Conservation (phyloP, 2,888 invertebrate genomes). For the Drosophila anomelani region DNA sequence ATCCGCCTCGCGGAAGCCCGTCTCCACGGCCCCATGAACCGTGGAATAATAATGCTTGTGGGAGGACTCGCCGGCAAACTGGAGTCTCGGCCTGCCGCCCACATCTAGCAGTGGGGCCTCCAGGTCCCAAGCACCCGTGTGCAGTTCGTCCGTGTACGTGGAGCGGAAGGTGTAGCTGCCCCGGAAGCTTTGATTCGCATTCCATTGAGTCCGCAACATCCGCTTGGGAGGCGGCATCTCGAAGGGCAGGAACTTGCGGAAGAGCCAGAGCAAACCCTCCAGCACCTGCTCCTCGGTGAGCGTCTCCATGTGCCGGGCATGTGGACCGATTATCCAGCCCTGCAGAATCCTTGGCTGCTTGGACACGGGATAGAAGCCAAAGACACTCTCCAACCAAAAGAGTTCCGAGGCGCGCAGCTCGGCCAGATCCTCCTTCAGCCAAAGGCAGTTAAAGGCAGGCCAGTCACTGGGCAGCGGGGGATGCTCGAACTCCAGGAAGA, state of each 20-base stretch:
- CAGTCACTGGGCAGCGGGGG: slow-evolving; percentile 86
- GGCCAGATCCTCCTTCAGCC: slow-evolving; percentile 85
- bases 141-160: slow-evolving; percentile 86
- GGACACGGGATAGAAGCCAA: slow-evolving; percentile 88
- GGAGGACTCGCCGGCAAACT: slow-evolving; percentile 90
- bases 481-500: slow-evolving; percentile 86
- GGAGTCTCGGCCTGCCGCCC: slow-evolving; percentile 85
- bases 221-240: slow-evolving; percentile 64
- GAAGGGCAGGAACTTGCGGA: slow-evolving; percentile 76
- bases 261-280: slow-evolving; percentile 72
- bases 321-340: slow-evolving; percentile 88
- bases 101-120: slow-evolving; percentile 85
- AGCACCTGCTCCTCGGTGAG: slow-evolving; percentile 85
- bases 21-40: slow-evolving; percentile 90
- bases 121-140: slow-evolving; percentile 86
- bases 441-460: slow-evolving; percentile 86
- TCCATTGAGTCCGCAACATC: slow-evolving; percentile 87
- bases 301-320: slow-evolving; percentile 87
- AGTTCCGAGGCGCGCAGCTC: slow-evolving; percentile 65
- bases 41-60: slow-evolving; percentile 88
- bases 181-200: slow-evolving; percentile 86
- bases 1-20: slow-evolving; percentile 90
- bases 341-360: slow-evolving; percentile 87
- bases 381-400: slow-evolving; percentile 88
- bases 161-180: slow-evolving; percentile 89